Conservation (phyloP, 2,888 invertebrate genomes). For the Pachydiplax longipennis region DNA sequence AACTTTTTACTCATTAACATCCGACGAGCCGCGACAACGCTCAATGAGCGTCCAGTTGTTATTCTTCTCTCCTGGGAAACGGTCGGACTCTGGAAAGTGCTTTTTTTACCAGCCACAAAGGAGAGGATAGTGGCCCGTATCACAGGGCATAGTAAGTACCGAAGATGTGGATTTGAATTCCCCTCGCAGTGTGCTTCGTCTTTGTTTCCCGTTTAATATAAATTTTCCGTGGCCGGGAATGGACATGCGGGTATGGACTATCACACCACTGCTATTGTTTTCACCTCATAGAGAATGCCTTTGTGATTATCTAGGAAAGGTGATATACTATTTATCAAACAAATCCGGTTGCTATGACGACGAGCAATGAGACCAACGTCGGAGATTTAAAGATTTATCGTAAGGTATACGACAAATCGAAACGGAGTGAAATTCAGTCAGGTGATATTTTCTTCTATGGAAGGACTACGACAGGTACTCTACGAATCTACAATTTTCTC, state of each 20-base stretch:
- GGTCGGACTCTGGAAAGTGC: conserved; percentile 1
- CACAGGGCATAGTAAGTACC: background rate
- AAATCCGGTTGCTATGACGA: no score
- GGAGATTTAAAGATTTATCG: no score
- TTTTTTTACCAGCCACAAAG: background rate
- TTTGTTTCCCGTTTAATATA: background rate
- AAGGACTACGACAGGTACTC: no score
- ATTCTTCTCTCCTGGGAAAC: conserved; percentile 1
- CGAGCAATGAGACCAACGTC: no score
- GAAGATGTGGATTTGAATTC: background rate
- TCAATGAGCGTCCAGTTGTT: conserved; percentile 13
- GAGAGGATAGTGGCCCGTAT: background rate
- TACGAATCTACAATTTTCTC: no score
- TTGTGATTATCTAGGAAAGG: no score
- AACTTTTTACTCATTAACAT: background rate
- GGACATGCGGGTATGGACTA: background rate
- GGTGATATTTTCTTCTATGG: no score
- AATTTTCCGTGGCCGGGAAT: background rate
- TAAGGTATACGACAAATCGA: no score
- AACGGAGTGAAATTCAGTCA: no score
- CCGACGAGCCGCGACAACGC: background rate
- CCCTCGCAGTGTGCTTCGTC: background rate
- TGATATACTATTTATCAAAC: no score
- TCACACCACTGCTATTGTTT: background rate
- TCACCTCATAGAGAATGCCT: background rate